Base-by-base conservation (phyloP, 2,797 vertebrate genomes). In the Tragopan temminckii region DNA sequence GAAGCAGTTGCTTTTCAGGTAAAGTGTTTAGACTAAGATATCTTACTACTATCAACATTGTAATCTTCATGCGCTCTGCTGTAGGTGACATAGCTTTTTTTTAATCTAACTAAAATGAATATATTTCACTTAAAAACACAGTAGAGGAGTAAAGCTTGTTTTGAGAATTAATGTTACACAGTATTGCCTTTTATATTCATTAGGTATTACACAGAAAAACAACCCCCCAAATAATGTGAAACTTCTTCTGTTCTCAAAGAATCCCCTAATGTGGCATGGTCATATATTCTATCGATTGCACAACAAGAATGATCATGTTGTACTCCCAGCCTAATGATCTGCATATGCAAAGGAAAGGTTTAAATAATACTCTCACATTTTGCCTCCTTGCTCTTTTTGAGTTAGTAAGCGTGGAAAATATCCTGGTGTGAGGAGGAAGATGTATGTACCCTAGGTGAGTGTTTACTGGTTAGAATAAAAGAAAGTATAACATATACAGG, bases 401-500 rank as follows among this genome's bases (percentile, higher is more conserved):
- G 7, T 85, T 78, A 48, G 11, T 31, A 67, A 68, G 19, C 18
- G 16, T 83, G 33, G 42, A 62, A 82, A 85, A 69, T 63, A 48
- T 23, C 21, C 74, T 5, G 3, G 43, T 75, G 40, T 21, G 35
- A 76, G 59, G 33, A 84, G 17, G 33, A 71, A 61, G 57, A 7
- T 40, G 67, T 5, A 31, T 19, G 38, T 4, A 29, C 23, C 35
- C 9, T 59, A 31, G 3, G 16, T 57, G 8, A 89, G 7, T 11
- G 25, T 76, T 80, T 84, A 14, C 24, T 68, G 46, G 31, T 55
- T 42, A 69, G 18, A 63, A 25, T 45, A 19, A 46, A 79, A 43
- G 21, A 74, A 48, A 5, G 19, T 5, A 14, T 0, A 0, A 72
- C 11, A 79, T 20, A 35, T 24, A 21, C 13, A 40, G 2, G 0